Percentiles rank a stretch among this genome's conserved stretches.
phyloP scores from a whole-genome alignment of 35 echinoderm and acorn worm species.

The Heliocidaris erythrogramma region DNA sequence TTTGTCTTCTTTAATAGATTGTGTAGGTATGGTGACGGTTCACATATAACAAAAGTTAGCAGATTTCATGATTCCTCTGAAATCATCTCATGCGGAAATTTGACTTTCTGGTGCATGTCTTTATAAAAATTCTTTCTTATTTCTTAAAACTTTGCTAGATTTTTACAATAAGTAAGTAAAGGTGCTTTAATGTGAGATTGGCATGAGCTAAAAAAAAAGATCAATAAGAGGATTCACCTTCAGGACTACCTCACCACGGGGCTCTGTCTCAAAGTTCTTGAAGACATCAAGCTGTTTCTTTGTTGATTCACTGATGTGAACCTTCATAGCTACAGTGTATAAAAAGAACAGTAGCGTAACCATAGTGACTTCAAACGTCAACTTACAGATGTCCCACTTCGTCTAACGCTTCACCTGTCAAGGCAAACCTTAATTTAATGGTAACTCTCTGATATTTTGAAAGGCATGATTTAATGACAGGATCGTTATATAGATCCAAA shows the following conservation, averaged over 20 bases:
- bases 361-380: not conserved
- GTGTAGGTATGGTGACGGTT: not conserved
- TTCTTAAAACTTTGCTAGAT: not conserved
- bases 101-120: not conserved
- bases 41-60: not conserved
- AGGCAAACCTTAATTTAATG: no score
- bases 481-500: no score
- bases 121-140: not conserved
- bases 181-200: not conserved
- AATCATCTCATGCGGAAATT: no score
- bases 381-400: not conserved
- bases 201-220: not conserved
- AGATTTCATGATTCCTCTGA: not conserved
- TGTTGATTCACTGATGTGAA: constrained; percentile 9
- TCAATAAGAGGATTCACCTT: not conserved
- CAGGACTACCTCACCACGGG: constrained; percentile 10
- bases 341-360: not conserved
- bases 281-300: not conserved
- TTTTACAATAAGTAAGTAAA: not conserved
- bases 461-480: no score
- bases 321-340: not conserved
- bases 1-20: not conserved
- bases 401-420: not conserved
- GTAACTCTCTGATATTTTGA: no score
- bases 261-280: not conserved